Evolutionary conservation across 2,113 vertebrate species (phyloP).

Genomic region (Girardinichthys multiradiatus): DNA sequence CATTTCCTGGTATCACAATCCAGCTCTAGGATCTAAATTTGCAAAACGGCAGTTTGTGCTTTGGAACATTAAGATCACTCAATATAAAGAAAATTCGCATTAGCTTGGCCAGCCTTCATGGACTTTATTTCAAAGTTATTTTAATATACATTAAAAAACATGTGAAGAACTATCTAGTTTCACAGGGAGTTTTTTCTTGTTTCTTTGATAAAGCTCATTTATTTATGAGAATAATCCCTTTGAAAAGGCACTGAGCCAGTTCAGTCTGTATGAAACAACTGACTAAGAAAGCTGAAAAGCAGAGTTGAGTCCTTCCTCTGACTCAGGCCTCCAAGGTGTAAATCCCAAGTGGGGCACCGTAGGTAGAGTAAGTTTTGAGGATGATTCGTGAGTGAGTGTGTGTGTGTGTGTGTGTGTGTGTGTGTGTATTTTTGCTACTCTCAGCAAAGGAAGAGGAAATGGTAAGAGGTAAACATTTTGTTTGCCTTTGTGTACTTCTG

Average conservation of each 20-base stretch:
- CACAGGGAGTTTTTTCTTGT: slow-evolving; percentile 7
- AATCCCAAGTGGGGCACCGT: slow-evolving; percentile 32
- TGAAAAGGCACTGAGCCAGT: slow-evolving; percentile 16
- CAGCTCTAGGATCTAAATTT: too few relatives aligned
- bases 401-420: too few relatives aligned
- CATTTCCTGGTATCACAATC: too few relatives aligned
- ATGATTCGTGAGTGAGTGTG: not conserved
- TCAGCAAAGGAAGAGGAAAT: not conserved
- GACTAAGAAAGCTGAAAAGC: slow-evolving; percentile 24
- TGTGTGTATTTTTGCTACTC: slow-evolving; percentile 5
- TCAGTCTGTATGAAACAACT: slow-evolving; percentile 20
- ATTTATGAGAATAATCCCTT: slow-evolving; percentile 44
- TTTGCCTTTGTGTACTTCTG: not conserved
- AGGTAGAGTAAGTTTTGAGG: slow-evolving; percentile 5
- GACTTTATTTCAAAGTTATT: not conserved
- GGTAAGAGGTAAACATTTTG: not conserved
- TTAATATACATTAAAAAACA: not conserved
- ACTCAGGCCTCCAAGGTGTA: slow-evolving; percentile 4
- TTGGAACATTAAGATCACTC: too few relatives aligned
- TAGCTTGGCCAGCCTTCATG: not conserved
- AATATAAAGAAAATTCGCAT: not conserved
- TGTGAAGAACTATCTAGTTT: not conserved
- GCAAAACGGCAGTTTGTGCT: too few relatives aligned
- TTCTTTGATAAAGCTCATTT: slow-evolving; percentile 46
- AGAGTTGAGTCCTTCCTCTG: not conserved